Evolutionary conservation across 2,113 vertebrate genomes (phyloP).

Genomic region (Mobula hypostoma): DNA sequence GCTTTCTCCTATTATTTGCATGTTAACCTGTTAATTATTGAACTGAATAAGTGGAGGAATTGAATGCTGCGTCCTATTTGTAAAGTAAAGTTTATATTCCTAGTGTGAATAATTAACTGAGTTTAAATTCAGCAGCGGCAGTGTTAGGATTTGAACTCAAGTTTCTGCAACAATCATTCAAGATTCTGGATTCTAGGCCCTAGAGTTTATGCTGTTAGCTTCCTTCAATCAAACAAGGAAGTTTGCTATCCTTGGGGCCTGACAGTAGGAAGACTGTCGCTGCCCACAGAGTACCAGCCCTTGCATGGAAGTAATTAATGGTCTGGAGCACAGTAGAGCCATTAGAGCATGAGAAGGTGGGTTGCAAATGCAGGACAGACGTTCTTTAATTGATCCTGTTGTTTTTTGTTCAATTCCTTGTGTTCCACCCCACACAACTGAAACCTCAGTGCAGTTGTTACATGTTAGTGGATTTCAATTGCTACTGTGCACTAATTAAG

Average conservation of each 20-base stretch:
- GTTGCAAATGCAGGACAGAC: neutral
- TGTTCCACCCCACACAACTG: neutral
- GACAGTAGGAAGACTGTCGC: neutral
- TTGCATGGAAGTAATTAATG: neutral
- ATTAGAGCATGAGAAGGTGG: neutral
- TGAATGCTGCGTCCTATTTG: too few species aligned
- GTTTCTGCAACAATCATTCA: too few species aligned
- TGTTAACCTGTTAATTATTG: neutral
- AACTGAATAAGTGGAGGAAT: too few species aligned
- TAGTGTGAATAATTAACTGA: too few species aligned
- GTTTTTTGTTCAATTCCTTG: neutral
- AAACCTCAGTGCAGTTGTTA: neutral
- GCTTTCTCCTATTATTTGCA: neutral
- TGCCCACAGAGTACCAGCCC: neutral
- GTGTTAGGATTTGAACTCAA: too few species aligned
- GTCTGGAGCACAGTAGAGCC: neutral
- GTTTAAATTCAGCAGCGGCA: too few species aligned
- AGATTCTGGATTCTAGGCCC: too few species aligned
- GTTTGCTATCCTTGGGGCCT: neutral
- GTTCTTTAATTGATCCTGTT: neutral
- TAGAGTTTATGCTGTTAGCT: too few species aligned
- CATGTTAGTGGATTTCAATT: neutral
- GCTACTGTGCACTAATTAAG: neutral
- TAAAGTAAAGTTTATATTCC: too few species aligned
- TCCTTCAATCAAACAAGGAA: neutral